Percentiles rank a stretch among this genome's conserved stretches.
Evolutionary conservation across 1,140 invertebrate species (phyloP).

Genomic region (Papilio aristodemus): DNA sequence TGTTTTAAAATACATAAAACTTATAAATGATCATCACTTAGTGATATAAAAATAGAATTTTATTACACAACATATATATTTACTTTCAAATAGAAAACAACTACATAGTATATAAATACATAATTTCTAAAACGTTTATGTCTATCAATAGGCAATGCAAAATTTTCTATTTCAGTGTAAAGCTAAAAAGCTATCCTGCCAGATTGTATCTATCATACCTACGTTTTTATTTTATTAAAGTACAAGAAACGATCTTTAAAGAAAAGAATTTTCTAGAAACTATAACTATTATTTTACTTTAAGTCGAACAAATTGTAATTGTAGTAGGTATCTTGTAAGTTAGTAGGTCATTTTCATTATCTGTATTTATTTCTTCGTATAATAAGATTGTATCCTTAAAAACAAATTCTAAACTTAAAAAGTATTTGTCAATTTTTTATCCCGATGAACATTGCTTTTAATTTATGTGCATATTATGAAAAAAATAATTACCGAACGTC

Average conservation of each 20-base stretch:
- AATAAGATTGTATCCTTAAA: background rate
- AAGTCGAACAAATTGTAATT: constrained; percentile 24
- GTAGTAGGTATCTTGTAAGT: background rate
- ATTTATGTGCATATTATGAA: constrained; percentile 30
- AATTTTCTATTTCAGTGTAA: constrained; percentile 44
- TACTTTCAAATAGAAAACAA: constrained; percentile 57
- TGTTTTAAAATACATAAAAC: constrained; percentile 47
- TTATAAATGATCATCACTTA: constrained; percentile 58
- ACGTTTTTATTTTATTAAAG: constrained; percentile 12
- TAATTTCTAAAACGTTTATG: constrained; percentile 53
- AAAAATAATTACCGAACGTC: constrained; percentile 13
- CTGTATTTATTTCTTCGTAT: background rate
- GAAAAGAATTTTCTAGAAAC: background rate
- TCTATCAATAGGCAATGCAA: constrained; percentile 66
- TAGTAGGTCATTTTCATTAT: background rate
- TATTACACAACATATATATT: constrained; percentile 64
- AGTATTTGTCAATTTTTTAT: background rate
- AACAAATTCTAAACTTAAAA: background rate
- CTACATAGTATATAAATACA: constrained; percentile 40
- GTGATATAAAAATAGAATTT: constrained; percentile 61
- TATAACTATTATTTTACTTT: constrained; percentile 18
- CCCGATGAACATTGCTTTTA: background rate
- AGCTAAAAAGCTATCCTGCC: constrained; percentile 28
- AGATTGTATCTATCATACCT: constrained; percentile 2
- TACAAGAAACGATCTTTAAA: constrained; percentile 26